Base-by-base conservation (phyloP, 2,113 vertebrate species). In the Peucedramus taeniatus region DNA sequence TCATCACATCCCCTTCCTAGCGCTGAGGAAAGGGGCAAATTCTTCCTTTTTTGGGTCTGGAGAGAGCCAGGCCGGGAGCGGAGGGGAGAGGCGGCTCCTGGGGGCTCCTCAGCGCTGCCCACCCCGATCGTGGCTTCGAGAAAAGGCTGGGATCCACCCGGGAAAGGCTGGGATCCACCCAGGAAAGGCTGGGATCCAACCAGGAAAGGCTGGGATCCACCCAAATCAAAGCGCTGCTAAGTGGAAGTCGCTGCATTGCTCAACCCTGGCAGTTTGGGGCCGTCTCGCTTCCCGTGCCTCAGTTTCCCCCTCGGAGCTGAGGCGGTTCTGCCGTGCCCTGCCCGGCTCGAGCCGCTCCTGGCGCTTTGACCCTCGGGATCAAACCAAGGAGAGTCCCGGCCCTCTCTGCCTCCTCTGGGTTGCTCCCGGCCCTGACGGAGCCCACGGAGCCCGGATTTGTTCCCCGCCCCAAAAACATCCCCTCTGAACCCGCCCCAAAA, bases 1-100 rank as follows among this genome's bases (percentile, higher is more conserved):
- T 97, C 94, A 87, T 95, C 98, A 97, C 95, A 97, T 98, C 98
- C 97, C 83, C 94, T 98, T 97, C 97, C 68, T 45, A 68, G 74
- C 30, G 1, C 60, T 0, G 30, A 7, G 81, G 70, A 92, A 97
- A 76, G 95, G 95, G 94, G 77, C 82, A 86, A 49, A 44, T 66
- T 84, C 95, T 97, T 97, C 98, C 97, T 97, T 97, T 97, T 98
- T 97, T 97, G 98, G 98, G 80, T 70, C 33, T 96, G 4, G 1
- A 45, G 59, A 69, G 64, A 69, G 80, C 7, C 3, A 0, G 63
- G 86, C 65, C 85, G 57, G 0, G 37, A 16, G 15, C 4, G 63
- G 69, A 49, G 56, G 63, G 44, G 61, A 54, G 37, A 6, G 3
- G 60, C 23, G 21, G 70, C 60, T 30, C 42, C 42, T 4, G 50